A percentile compares a stretch with the other conserved stretches of the same genome.
Evolutionary conservation across 2,113 vertebrate species (phyloP).

Genomic region (Thunnus maccoyii): DNA sequence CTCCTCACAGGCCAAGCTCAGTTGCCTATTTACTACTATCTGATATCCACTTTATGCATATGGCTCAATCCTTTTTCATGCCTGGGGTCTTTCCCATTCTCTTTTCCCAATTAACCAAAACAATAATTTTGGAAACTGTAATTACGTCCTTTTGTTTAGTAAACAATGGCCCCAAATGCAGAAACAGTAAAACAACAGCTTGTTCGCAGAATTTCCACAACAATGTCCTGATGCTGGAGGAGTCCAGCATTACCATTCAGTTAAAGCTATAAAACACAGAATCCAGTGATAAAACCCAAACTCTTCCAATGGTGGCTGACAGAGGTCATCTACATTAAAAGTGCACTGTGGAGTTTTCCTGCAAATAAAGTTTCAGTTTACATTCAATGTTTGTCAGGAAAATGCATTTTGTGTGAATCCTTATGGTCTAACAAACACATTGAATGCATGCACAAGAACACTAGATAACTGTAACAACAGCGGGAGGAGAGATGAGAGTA

Average conservation of each 20-base stretch:
- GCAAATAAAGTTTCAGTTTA: no score
- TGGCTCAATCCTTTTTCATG: background rate
- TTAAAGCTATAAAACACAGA: constrained; percentile 1
- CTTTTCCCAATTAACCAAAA: constrained; percentile 1
- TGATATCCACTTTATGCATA: background rate
- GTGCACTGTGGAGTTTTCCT: no score
- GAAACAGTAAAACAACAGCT: constrained; percentile 7
- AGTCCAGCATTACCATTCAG: background rate
- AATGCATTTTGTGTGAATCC: no score
- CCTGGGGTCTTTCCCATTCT: constrained; percentile 1
- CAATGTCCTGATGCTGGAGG: background rate
- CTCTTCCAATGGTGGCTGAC: background rate
- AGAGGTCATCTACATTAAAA: no score
- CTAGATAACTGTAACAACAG: background rate
- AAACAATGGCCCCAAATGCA: constrained; percentile 10
- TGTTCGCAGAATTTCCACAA: constrained; percentile 9
- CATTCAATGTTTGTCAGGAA: no score
- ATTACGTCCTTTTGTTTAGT: constrained; percentile 34
- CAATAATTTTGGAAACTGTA: constrained; percentile 13
- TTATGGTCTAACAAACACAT: background rate
- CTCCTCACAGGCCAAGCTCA: background rate
- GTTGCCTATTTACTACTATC: background rate
- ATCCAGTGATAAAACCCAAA: background rate
- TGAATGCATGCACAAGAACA: background rate
- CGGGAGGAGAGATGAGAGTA: background rate